Evolutionary conservation across 2,113 vertebrate genomes (phyloP).

Genomic region (Aythya baeri): DNA sequence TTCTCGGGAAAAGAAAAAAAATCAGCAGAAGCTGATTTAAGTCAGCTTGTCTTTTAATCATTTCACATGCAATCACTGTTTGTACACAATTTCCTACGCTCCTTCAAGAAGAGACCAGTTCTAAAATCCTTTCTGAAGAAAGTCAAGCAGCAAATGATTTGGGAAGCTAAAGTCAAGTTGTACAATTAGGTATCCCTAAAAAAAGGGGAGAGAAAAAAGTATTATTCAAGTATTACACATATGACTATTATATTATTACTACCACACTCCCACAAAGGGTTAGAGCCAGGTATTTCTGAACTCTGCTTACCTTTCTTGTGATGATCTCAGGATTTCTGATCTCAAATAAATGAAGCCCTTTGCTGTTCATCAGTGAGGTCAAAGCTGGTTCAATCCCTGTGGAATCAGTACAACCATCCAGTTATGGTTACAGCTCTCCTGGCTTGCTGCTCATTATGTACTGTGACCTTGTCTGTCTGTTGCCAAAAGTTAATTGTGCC

Average conservation of each 20-base stretch:
- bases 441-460: background rate
- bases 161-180: conserved; percentile 89
- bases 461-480: background rate
- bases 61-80: background rate
- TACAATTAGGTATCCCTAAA: conserved; percentile 81
- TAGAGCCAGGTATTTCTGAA: background rate
- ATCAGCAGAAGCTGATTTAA: background rate
- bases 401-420: background rate
- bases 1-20: background rate
- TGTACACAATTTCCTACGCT: background rate
- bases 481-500: background rate
- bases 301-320: conserved; percentile 70
- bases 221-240: background rate
- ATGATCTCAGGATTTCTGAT: conserved; percentile 82
- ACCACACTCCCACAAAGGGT: background rate
- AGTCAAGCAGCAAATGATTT: conserved; percentile 82
- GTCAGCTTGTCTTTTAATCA: background rate
- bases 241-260: background rate
- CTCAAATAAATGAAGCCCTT: conserved; percentile 80
- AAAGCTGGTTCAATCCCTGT: conserved; percentile 78
- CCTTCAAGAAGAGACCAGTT: background rate
- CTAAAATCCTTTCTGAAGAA: conserved; percentile 79
- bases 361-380: conserved; percentile 82
- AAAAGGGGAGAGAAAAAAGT: background rate
- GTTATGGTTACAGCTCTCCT: background rate